These are phyloP conservation scores for Zoanthus solanderi DNA, from an alignment of 92 coral and sea anemone species.

Conservation along the genomic window DNA sequence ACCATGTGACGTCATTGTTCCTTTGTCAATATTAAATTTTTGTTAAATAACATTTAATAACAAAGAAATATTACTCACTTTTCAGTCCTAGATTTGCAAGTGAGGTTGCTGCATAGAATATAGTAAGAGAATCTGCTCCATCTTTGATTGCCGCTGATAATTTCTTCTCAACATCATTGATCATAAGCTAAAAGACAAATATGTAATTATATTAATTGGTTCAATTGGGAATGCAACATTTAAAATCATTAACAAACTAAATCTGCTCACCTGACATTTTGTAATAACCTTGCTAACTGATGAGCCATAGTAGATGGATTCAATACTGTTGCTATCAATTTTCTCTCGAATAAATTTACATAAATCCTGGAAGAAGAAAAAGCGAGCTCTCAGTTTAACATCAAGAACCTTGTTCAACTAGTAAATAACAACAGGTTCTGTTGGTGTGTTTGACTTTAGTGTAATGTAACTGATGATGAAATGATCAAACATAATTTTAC, in stretches of 20 bases:
- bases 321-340: conserved; percentile 77
- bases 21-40: too few species aligned
- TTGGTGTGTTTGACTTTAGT: too few species aligned
- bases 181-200: conserved; percentile 51
- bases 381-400: not conserved
- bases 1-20: too few species aligned
- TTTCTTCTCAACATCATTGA: conserved; percentile 74
- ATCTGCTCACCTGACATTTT: conserved; percentile 75
- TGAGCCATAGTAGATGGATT: conserved; percentile 79
- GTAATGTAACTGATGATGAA: too few species aligned
- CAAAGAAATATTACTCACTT: conserved; percentile 48
- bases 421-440: too few species aligned
- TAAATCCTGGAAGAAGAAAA: conserved; percentile 67
- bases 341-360: conserved; percentile 86
- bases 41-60: too few species aligned
- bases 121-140: conserved; percentile 69
- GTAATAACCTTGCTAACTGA: conserved; percentile 69
- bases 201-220: not conserved
- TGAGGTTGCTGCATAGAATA: conserved; percentile 79
- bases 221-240: not conserved
- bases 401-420: too few species aligned
- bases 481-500: too few species aligned
- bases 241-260: not conserved
- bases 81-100: conserved; percentile 76
- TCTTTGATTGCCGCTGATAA: conserved; percentile 78